These are phyloP conservation scores for Bolinopsis microptera DNA, from an alignment of 37 sponge, comb jelly and placozoan genomes.

Conservation along the genomic window DNA sequence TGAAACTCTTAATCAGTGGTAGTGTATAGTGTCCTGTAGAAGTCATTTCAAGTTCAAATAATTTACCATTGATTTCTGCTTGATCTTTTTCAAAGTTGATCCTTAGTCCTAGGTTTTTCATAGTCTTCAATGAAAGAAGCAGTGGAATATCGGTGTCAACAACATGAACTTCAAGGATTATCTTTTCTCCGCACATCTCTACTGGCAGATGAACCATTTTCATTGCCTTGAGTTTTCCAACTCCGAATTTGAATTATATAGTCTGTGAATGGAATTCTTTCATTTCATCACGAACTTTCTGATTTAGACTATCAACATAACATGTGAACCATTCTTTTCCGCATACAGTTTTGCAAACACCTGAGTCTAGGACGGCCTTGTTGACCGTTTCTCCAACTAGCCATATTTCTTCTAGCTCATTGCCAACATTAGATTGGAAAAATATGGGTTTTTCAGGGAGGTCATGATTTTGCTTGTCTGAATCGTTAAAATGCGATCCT, in stretches of 20 bases:
- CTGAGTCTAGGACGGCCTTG: background rate
- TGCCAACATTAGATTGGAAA: background rate
- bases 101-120: background rate
- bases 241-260: background rate
- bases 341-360: background rate
- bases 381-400: too few relatives aligned
- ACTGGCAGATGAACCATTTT: background rate
- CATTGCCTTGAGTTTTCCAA: background rate
- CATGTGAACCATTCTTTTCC: background rate
- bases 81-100: background rate
- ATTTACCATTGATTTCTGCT: background rate
- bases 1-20: background rate
- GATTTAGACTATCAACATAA: background rate
- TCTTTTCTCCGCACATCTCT: background rate
- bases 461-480: background rate
- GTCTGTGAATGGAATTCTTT: background rate
- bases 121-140: background rate
- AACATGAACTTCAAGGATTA: background rate
- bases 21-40: background rate
- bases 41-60: background rate
- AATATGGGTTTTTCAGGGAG: background rate
- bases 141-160: background rate
- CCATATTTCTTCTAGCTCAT: background rate
- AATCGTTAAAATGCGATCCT: too few relatives aligned
- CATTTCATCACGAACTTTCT: background rate